A percentile compares a stretch with the other conserved stretches of the same genome.
phyloP scores from a whole-genome alignment of 2,113 vertebrate genomes.

The Lethenteron camtschaticum region DNA sequence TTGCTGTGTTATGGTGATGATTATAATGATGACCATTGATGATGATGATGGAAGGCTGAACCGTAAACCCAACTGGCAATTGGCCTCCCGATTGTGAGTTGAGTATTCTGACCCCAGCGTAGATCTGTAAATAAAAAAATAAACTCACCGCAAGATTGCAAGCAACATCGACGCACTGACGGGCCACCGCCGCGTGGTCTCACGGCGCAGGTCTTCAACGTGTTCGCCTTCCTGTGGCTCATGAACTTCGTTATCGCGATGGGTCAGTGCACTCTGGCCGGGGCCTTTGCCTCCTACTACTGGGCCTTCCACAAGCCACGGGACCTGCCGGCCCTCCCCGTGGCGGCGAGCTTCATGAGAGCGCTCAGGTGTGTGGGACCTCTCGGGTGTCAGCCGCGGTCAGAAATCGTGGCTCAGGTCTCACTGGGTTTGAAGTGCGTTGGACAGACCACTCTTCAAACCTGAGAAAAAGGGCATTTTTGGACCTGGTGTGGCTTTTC shows the following conservation, averaged over 20 bases:
- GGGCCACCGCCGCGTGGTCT: slow-evolving; percentile 8
- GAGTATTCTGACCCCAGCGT: slow-evolving; percentile 11
- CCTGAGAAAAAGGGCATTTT: too few species aligned
- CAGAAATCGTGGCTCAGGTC: too few species aligned
- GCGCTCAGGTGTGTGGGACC: too few species aligned
- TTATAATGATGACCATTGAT: too few species aligned
- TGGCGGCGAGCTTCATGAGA: slow-evolving; percentile 13
- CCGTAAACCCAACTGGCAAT: slow-evolving; percentile 20
- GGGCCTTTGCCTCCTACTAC: slow-evolving; percentile 81
- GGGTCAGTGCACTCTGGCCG: slow-evolving; percentile 77
- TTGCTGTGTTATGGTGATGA: too few species aligned
- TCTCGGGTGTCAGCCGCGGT: too few species aligned
- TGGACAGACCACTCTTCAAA: too few species aligned
- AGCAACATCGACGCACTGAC: neutral
- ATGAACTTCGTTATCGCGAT: slow-evolving; percentile 69
- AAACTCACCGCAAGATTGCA: neutral
- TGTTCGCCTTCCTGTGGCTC: slow-evolving; percentile 75
- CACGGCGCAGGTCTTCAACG: slow-evolving; percentile 56
- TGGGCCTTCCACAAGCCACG: slow-evolving; percentile 67
- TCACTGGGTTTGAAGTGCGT: too few species aligned
- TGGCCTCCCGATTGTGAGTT: slow-evolving; percentile 56
- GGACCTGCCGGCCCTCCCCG: slow-evolving; percentile 53
- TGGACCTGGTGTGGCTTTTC: too few species aligned
- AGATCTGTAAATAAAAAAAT: neutral
- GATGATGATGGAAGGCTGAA: too few species aligned